Percentiles rank a stretch among this genome's conserved stretches.
Conservation (phyloP, 2,797 vertebrate species). For the Clarias fuscus region DNA sequence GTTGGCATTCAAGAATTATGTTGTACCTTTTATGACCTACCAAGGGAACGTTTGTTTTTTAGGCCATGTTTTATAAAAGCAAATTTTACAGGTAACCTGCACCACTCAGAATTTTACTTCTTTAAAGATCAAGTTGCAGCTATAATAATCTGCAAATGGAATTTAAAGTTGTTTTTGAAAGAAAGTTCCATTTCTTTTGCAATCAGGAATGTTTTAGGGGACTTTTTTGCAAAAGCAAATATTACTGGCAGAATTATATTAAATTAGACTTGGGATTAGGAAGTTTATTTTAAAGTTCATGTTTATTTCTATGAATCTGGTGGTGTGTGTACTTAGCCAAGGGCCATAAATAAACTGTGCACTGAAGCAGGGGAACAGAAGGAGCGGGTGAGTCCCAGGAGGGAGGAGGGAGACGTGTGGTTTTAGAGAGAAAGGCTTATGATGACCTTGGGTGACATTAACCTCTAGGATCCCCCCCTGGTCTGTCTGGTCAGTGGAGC, state of each 20-base stretch:
- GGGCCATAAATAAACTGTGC: conserved; percentile 50
- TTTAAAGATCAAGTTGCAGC: neutral
- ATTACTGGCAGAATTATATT: neutral
- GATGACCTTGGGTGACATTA: conserved; percentile 59
- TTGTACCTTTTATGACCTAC: neutral
- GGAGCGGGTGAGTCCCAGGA: conserved; percentile 41
- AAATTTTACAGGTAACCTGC: neutral
- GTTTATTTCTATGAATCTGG: conserved; percentile 37
- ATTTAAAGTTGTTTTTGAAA: neutral
- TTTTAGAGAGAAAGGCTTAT: conserved; percentile 48
- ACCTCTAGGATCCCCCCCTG: conserved; percentile 51
- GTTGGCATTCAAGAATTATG: neutral
- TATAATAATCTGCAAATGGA: neutral
- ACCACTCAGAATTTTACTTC: neutral
- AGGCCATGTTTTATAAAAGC: neutral
- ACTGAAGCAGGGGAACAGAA: conserved; percentile 47
- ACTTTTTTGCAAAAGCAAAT: neutral
- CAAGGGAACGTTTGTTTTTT: neutral
- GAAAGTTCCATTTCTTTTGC: neutral
- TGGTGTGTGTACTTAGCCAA: conserved; percentile 16
- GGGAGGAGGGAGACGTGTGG: conserved; percentile 62
- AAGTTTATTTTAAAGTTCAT: conserved; percentile 51
- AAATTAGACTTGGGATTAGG: conserved; percentile 17
- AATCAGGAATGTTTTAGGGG: neutral
- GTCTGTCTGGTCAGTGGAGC: conserved; percentile 62